A percentile compares a stretch with the other conserved stretches of the same genome.
Evolutionary conservation across 2,113 vertebrate genomes (phyloP).

Genomic region (Hippolais icterina): DNA sequence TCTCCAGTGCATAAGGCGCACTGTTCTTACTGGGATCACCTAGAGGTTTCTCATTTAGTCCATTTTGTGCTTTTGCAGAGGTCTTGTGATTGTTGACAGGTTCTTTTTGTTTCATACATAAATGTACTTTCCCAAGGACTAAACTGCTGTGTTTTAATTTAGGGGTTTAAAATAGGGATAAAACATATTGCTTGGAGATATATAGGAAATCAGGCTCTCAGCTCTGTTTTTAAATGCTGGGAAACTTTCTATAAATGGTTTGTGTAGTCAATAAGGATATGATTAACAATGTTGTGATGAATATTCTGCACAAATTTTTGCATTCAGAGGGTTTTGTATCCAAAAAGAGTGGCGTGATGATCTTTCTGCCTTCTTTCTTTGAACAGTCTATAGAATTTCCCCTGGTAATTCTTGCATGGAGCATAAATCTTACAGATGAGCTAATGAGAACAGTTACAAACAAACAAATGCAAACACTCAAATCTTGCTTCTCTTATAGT

Average conservation of each 20-base stretch:
- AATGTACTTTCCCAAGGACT: neutral
- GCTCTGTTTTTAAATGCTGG: conserved; percentile 6
- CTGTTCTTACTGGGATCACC: neutral
- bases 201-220: neutral
- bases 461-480: conserved; percentile 13
- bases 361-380: neutral
- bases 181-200: conserved; percentile 21
- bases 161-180: neutral
- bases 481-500: neutral
- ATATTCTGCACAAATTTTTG: conserved; percentile 5
- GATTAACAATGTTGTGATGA: conserved; percentile 25
- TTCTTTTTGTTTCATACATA: neutral
- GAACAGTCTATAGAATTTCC: neutral
- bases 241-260: conserved; percentile 9
- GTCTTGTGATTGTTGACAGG: neutral
- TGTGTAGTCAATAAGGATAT: conserved; percentile 2
- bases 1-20: neutral
- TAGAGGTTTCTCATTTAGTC: neutral
- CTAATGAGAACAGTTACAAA: conserved; percentile 38
- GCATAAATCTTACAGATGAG: conserved; percentile 5
- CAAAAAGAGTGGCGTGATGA: neutral
- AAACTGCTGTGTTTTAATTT: neutral
- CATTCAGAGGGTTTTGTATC: conserved; percentile 14
- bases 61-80: neutral
- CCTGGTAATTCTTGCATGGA: neutral